Base-by-base conservation (phyloP, 2,797 vertebrate species). In the Spinus olivaceus region DNA sequence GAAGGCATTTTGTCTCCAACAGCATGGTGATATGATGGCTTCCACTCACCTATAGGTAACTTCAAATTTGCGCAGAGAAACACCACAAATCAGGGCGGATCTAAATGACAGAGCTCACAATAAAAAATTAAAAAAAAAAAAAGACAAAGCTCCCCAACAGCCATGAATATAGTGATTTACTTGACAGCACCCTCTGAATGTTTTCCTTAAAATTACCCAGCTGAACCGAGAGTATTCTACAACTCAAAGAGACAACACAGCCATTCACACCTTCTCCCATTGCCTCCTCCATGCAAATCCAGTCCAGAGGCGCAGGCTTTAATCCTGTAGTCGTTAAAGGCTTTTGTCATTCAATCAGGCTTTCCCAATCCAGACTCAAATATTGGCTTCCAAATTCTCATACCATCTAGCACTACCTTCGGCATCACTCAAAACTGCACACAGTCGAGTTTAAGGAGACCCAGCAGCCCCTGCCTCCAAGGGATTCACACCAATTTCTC, bases 281-380 rank as follows among this genome's bases (percentile, higher is more conserved):
- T 6, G 61, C 77, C 60, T 78, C 53, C 63, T 67, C 54, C 47
- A 37, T 14, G 33, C 56, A 87, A 83, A 61, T 23, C 18, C 81
- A 59, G 41, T 49, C 80, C 10, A 22, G 35, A 66, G 74, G 37
- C 44, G 54, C 12, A 67, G 53, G 37, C 46, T 56, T 90, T 81
- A 87, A 92, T 42, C 42, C 51, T 32, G 6, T 0, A 15, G 56
- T 9, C 16, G 57, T 50, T 35, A 49, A 47, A 67, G 30, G 11
- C 67, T 60, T 85, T 51, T 85, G 77, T 86, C 70, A 66, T 91
- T 84, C 91, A 95, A 37, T 13, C 49, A 57, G 49, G 11, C 59
- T 14, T 70, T 71, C 65, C 81, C 60, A 64, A 39, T 17, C 46
- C 72, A 78, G 47, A n/a, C 27, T 18, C 2, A 80, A 64, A 27